phyloP scores from a whole-genome alignment of 2,888 invertebrate genomes.

The Phaedon cochleariae region DNA sequence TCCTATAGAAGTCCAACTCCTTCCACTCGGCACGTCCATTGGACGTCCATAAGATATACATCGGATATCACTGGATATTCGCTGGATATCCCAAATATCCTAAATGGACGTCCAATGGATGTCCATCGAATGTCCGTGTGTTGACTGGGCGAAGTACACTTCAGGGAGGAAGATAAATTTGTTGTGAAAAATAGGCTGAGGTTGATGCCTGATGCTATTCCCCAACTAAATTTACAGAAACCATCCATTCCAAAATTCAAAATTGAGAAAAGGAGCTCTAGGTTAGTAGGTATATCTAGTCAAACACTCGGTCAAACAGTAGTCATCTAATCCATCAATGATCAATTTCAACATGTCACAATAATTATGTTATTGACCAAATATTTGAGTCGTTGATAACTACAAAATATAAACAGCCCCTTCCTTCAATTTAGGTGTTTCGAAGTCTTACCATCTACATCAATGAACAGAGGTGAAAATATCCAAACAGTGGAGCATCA shows the following conservation, averaged over 20 bases:
- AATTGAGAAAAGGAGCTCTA: not conserved
- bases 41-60: too few relatives aligned
- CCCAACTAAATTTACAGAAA: not conserved
- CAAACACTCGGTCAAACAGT: not conserved
- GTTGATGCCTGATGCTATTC: not conserved
- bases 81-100: too few relatives aligned
- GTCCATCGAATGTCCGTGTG: too few relatives aligned
- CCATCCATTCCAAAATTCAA: constrained; percentile 3
- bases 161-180: constrained; percentile 5
- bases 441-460: not conserved
- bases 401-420: not conserved
- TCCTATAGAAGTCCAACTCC: too few relatives aligned
- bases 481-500: not conserved
- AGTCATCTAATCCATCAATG: not conserved
- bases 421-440: not conserved
- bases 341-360: not conserved
- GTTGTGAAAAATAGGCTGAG: not conserved
- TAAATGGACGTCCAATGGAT: too few relatives aligned
- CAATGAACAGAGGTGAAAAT: not conserved
- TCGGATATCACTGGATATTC: too few relatives aligned
- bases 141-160: not conserved
- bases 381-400: not conserved
- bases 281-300: not conserved
- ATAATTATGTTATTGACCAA: not conserved
- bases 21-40: too few relatives aligned